Conservation (phyloP, 2,113 vertebrate genomes). For the Lepus timidus region DNA sequence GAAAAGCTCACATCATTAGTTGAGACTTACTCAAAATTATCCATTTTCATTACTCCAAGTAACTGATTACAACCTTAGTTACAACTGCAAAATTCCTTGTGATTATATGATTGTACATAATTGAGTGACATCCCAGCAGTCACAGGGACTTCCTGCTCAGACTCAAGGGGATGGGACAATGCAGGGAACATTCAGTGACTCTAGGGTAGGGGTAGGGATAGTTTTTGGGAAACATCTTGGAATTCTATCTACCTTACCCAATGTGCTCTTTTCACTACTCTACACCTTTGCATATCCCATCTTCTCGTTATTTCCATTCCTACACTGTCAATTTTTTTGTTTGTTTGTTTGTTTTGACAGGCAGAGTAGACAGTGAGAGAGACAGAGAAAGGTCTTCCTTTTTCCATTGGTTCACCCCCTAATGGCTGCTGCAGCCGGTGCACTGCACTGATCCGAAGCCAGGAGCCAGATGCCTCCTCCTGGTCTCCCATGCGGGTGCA, state of each 20-base stretch:
- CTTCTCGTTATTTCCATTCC: neutral
- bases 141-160: neutral
- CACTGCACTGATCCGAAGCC: no score
- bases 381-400: no score
- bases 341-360: no score
- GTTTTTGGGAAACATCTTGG: neutral
- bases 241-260: neutral
- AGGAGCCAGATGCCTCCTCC: no score
- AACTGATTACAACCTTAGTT: slow-evolving; percentile 22
- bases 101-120: neutral
- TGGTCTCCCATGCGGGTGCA: no score
- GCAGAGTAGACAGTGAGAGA: no score
- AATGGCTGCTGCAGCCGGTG: no score
- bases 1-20: neutral
- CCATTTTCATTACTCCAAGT: neutral
- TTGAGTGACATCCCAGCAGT: neutral
- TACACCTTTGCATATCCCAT: neutral
- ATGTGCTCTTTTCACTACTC: neutral
- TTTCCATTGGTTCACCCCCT: no score
- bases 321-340: neutral
- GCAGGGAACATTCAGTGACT: neutral
- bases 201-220: neutral
- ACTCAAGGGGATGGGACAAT: neutral
- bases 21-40: neutral
- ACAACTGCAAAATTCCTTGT: neutral